Base-by-base conservation (phyloP, 2,888 invertebrate genomes). In the Allygus modestus region DNA sequence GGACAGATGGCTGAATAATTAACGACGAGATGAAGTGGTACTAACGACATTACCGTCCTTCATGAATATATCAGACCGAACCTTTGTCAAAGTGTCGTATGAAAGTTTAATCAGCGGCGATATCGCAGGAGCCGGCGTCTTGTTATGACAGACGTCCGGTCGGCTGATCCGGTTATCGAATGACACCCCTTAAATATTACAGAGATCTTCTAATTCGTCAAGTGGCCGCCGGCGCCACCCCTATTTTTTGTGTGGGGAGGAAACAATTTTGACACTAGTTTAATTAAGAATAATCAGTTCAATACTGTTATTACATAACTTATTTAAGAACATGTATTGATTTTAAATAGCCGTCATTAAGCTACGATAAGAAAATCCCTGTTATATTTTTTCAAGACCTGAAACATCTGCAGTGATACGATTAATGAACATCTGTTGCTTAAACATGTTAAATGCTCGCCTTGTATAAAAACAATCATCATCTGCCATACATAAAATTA, bases 1-100 rank as follows among this genome's bases (percentile, higher is more conserved):
- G 1, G 12, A 15, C 46, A 15, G 17, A 11, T 4, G 20, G 4
- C 7, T 54, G 54, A 54, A 54, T 54, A 54, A 54, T 54, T 54
- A 54, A 54, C 4, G 4, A n/a, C 54, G 11, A 23, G 65, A 65
- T 65, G 65, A 65, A 65, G 65, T 65, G 65, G 26, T 31, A 5
- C 4, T 65, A 65, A 65, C 31, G 65, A 65, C 28, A 65, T 65
- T 28, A 65, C 9, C 9, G 28, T 26, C n/a, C 9, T 9, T 65
- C 65, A 65, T 65, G 65, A 65, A 65, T 65, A 65, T 31, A 65
- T 65, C 11, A 65, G 65, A 28, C 0, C 12, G 65, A 65, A 65
- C 65, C 65, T 65, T 65, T 65, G 65, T 65, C 65, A 65, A 65
- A 65, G 65, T 65, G 65, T 65, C 65, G 28, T 65, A 65, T 65